phyloP scores from a whole-genome alignment of 2,113 vertebrate species.

The Plestiodon gilberti region DNA sequence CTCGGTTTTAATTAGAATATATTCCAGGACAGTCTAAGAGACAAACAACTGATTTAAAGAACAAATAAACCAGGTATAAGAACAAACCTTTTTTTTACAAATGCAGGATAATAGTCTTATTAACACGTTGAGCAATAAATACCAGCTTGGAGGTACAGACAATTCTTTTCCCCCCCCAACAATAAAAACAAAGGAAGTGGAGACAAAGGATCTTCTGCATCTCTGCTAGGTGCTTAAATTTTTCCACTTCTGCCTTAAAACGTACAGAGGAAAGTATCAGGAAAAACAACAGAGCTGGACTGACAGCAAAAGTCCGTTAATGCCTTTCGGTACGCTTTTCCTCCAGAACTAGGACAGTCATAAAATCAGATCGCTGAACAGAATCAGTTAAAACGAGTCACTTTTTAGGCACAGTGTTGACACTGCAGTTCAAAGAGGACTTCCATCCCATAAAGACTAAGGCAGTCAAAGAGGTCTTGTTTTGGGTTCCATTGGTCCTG shows the following conservation, averaged over 20 bases:
- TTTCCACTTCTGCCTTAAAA: neutral
- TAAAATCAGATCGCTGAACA: slow-evolving; percentile 24
- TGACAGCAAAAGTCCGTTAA: neutral
- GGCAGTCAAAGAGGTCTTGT: neutral
- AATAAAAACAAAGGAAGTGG: neutral
- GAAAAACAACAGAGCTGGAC: slow-evolving; percentile 6
- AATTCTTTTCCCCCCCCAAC: neutral
- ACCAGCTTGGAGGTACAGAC: neutral
- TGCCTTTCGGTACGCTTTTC: slow-evolving; percentile 7
- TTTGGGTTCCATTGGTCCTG: neutral
- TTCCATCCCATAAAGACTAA: slow-evolving; percentile 15
- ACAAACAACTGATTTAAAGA: neutral
- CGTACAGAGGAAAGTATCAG: neutral
- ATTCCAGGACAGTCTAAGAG: accelerated
- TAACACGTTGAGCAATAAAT: neutral
- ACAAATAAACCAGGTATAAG: neutral
- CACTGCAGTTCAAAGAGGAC: neutral
- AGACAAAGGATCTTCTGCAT: neutral
- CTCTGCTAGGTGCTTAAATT: no score
- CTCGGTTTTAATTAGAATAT: neutral
- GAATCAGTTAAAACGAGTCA: neutral
- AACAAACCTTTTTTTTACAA: slow-evolving; percentile 33
- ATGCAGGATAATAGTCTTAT: neutral
- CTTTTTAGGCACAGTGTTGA: neutral
- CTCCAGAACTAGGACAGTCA: neutral